These are phyloP conservation scores for Xyrichtys novacula DNA, from an alignment of 2,797 vertebrate genomes.

Conservation along the genomic window DNA sequence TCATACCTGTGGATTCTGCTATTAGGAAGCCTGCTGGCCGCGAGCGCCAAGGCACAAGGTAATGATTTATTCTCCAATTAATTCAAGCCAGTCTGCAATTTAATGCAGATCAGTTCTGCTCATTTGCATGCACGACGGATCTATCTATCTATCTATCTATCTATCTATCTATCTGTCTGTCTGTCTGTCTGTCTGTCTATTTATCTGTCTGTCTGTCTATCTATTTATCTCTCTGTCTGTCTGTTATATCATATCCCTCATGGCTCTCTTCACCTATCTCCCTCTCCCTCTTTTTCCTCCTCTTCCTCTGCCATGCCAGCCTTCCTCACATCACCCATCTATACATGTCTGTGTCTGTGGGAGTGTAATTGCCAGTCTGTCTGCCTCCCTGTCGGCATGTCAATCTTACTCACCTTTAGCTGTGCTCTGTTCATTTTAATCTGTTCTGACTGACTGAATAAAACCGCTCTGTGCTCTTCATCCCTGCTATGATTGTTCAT, in stretches of 20 bases:
- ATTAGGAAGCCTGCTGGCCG: slow-evolving; percentile 79
- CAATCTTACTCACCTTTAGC: slow-evolving; percentile 39
- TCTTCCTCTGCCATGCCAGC: slow-evolving; percentile 20
- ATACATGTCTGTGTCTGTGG: background rate
- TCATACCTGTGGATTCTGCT: slow-evolving; percentile 87
- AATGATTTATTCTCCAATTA: slow-evolving; percentile 46
- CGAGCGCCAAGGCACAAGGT: slow-evolving; percentile 79
- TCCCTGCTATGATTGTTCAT: slow-evolving; percentile 7
- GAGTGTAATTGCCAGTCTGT: slow-evolving; percentile 23
- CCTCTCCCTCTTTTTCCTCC: slow-evolving; percentile 12
- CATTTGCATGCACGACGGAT: background rate
- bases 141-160: slow-evolving; percentile 20
- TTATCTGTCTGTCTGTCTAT: slow-evolving; percentile 34
- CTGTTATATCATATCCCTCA: slow-evolving; percentile 20
- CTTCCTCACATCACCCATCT: slow-evolving; percentile 22
- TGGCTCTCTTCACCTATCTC: slow-evolving; percentile 36
- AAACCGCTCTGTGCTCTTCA: slow-evolving; percentile 2
- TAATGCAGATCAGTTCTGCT: background rate
- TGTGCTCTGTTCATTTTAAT: slow-evolving; percentile 28
- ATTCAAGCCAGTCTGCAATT: slow-evolving; percentile 13
- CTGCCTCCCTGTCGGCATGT: slow-evolving; percentile 30
- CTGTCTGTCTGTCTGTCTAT: slow-evolving; percentile 31
- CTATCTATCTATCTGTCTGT: slow-evolving; percentile 36
- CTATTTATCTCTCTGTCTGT: slow-evolving; percentile 7
- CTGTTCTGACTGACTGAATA: slow-evolving; percentile 14